A percentile compares a stretch with the other conserved stretches of the same genome.
Conservation (phyloP, 2,113 vertebrate genomes). For the Cephalopholis sonnerati region DNA sequence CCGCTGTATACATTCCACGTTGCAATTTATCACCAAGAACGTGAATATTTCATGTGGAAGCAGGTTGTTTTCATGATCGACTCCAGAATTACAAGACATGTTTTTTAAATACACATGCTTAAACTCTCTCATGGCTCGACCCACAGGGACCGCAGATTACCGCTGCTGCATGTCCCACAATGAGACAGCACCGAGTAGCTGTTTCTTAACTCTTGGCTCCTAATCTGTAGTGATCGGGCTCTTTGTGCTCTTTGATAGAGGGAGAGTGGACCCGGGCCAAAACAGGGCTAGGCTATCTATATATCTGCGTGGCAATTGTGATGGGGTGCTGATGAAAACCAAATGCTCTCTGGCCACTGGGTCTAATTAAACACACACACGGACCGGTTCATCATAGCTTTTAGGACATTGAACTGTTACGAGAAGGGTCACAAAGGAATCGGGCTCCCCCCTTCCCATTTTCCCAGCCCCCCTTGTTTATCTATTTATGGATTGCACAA, state of each 20-base stretch:
- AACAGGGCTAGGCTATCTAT: conserved; percentile 54
- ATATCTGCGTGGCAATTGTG: conserved; percentile 67
- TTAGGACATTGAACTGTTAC: conserved; percentile 78
- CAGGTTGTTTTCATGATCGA: conserved; percentile 73
- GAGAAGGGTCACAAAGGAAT: conserved; percentile 78
- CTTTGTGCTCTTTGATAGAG: conserved; percentile 70
- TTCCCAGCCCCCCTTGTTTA: conserved; percentile 72
- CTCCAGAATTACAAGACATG: conserved; percentile 72
- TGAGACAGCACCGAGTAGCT: conserved; percentile 56
- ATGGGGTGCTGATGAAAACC: conserved; percentile 83
- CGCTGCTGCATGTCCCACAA: conserved; percentile 53
- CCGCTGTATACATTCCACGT: conserved; percentile 74
- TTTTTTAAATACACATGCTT: conserved; percentile 71
- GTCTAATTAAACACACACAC: conserved; percentile 79
- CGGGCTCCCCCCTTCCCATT: conserved; percentile 30
- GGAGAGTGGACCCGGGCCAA: conserved; percentile 57
- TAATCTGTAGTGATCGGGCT: conserved; percentile 70
- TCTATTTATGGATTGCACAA: conserved; percentile 83
- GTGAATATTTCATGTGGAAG: conserved; percentile 61
- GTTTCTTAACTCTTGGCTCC: conserved; percentile 76
- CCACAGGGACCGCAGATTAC: conserved; percentile 58
- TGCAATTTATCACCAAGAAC: conserved; percentile 65
- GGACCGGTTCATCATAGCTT: conserved; percentile 55
- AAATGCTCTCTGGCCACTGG: conserved; percentile 81
- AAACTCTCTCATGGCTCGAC: conserved; percentile 51